Percentiles rank a stretch among this genome's conserved stretches.
These are phyloP conservation scores for Parascotia fuliginaria DNA, from an alignment of 2,888 invertebrate species.

Conservation along the genomic window DNA sequence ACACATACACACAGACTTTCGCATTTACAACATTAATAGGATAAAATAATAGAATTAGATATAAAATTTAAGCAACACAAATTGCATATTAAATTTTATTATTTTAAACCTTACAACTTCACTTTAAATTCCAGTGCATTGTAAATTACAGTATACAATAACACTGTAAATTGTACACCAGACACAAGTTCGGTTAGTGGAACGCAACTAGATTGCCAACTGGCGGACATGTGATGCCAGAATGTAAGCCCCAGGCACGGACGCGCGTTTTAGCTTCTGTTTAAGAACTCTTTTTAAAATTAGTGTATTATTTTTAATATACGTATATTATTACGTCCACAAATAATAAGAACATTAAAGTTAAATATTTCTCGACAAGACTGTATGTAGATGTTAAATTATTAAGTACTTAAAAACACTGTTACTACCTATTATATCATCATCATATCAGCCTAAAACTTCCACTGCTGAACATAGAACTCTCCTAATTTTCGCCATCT, in stretches of 20 bases:
- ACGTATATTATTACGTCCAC: slow-evolving; percentile 22
- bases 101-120: not conserved
- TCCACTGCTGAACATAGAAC: too few relatives aligned
- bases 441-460: too few relatives aligned
- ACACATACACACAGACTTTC: too few relatives aligned
- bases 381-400: too few relatives aligned
- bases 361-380: too few relatives aligned
- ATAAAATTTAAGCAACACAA: too few relatives aligned
- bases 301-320: slow-evolving; percentile 61
- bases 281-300: slow-evolving; percentile 73
- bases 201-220: slow-evolving; percentile 43
- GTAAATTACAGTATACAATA: not conserved
- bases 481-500: too few relatives aligned
- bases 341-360: not conserved
- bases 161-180: slow-evolving; percentile 1
- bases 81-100: not conserved
- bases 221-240: slow-evolving; percentile 59
- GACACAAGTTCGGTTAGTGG: slow-evolving; percentile 19
- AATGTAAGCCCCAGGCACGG: slow-evolving; percentile 71
- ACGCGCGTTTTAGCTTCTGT: slow-evolving; percentile 82
- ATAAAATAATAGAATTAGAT: too few relatives aligned
- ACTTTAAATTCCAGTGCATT: not conserved
- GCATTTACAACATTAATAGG: too few relatives aligned
- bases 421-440: too few relatives aligned
- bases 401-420: too few relatives aligned